Evolutionary conservation across 2,113 vertebrate genomes (phyloP).

Genomic region (Crotalus horridus): DNA sequence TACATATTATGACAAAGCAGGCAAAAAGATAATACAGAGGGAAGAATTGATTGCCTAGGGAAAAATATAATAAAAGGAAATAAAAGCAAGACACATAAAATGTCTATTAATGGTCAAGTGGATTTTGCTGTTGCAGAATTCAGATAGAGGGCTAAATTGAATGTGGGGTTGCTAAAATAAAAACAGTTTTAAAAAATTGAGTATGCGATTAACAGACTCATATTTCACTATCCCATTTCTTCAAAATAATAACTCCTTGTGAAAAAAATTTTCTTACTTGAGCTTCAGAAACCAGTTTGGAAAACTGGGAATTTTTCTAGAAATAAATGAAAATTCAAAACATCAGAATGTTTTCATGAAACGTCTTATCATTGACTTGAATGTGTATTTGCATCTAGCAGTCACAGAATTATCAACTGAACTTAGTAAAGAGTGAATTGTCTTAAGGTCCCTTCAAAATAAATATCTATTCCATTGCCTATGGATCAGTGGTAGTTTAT

Average conservation of each 20-base stretch:
- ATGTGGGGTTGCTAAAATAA: not conserved
- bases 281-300: not conserved
- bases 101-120: not conserved
- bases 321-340: not conserved
- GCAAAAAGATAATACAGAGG: not conserved
- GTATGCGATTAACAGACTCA: not conserved
- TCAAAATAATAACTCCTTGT: not conserved
- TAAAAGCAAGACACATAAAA: not conserved
- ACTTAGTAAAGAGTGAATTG: not conserved
- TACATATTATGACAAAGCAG: not conserved
- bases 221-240: not conserved
- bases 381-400: not conserved
- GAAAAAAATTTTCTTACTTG: not conserved
- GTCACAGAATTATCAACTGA: not conserved
- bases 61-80: not conserved
- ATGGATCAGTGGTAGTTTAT: not conserved
- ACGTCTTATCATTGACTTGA: not conserved
- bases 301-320: not conserved
- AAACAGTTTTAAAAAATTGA: not conserved
- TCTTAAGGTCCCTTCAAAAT: not conserved
- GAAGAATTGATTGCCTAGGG: not conserved
- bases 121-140: not conserved
- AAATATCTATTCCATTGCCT: not conserved
- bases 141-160: not conserved
- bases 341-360: not conserved